Base-by-base conservation (phyloP, 2,797 vertebrate genomes). In the Poliocrania exsul region DNA sequence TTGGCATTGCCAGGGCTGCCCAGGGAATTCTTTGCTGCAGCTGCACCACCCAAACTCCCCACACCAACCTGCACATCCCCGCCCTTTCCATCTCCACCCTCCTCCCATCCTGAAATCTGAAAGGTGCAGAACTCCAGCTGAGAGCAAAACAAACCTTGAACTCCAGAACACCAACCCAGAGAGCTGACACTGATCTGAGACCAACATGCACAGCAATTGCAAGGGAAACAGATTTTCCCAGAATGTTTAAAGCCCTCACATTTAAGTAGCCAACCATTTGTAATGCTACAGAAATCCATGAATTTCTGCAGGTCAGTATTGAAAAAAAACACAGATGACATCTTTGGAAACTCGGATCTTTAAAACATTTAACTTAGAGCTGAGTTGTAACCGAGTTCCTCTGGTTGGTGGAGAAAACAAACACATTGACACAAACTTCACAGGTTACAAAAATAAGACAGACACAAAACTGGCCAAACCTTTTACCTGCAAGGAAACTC, bases 21-120 rank as follows among this genome's bases (percentile, higher is more conserved):
- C 20, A 14, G 50, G 53, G 28, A 53, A 42, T 14, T 47, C 25
- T 35, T 25, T 65, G 17, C 13, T 53, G 21, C 28, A 75, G 33
- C 24, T 51, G n/a, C 1, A 0, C 24, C 18, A 40, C 12, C 28
- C 50, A 57, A 53, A 75, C 18, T 47, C 50, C 31, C 0, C 0
- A 26, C 15, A 40, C 38, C 53, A 28, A 83, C 17, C 50, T 31
- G 58, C 33, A 47, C 12, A 19, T 11, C 33, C 25, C 61, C 46
- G 2, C n/a, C 51, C 24, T 31, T 60, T 50, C 28, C 19, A 42
- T 28, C 66, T 71, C 14, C 10, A 26, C 17, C 7, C 19, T 50
- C 44, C 19, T 67, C 65, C 26, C 14, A 40, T 51, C 42, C 47
- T 65, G 54, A 73, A 16, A 46, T 65, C 0, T 37, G 40, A 49